Evolutionary conservation across 1,140 invertebrate species (phyloP).

Genomic region (Aricia agestis): DNA sequence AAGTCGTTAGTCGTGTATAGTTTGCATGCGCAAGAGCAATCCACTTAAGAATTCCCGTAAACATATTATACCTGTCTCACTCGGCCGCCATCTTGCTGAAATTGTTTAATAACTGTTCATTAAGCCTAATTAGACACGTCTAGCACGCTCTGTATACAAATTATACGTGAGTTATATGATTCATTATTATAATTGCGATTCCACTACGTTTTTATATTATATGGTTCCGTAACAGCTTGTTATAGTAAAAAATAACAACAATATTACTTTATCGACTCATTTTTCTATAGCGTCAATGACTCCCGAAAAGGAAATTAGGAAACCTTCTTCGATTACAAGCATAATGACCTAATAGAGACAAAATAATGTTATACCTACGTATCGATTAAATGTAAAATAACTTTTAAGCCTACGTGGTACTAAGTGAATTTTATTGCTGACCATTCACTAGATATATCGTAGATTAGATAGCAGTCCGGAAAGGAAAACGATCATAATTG

Average conservation of each 20-base stretch:
- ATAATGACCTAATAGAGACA: too few species aligned
- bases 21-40: slow-evolving; percentile 45
- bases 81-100: slow-evolving; percentile 47
- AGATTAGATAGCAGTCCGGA: slow-evolving; percentile 19
- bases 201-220: not conserved
- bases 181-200: not conserved
- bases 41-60: slow-evolving; percentile 44
- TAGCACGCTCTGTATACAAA: slow-evolving; percentile 36
- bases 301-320: too few species aligned
- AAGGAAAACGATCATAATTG: slow-evolving; percentile 52
- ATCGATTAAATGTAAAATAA: too few species aligned
- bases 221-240: not conserved
- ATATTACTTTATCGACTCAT: too few species aligned
- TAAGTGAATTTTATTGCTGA: not conserved
- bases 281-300: too few species aligned
- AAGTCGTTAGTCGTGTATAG: slow-evolving; percentile 30
- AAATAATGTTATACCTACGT: too few species aligned
- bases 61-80: slow-evolving; percentile 11
- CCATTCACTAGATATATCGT: not conserved
- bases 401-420: too few species aligned
- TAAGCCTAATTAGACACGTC: slow-evolving; percentile 62
- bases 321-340: too few species aligned
- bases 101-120: slow-evolving; percentile 68
- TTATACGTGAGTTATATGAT: slow-evolving; percentile 3
- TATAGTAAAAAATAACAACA: too few species aligned